Percentiles rank a stretch among this genome's conserved stretches.
phyloP scores from a whole-genome alignment of 2,113 vertebrate genomes.

The Onychorhynchus coronatus region DNA sequence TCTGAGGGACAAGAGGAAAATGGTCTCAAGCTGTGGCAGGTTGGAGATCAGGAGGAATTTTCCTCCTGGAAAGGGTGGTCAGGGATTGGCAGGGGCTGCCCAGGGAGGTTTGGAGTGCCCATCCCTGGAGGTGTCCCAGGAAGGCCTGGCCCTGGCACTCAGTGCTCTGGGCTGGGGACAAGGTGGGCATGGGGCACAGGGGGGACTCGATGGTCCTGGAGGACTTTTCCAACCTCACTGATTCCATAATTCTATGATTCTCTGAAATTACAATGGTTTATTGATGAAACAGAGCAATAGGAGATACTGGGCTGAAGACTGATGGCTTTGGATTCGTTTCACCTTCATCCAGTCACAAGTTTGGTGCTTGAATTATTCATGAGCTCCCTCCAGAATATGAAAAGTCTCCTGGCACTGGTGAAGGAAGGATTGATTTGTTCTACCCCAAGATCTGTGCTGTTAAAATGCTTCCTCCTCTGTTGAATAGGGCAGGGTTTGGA shows the following conservation, averaged over 20 bases:
- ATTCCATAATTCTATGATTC: fast-evolving
- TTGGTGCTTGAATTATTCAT: background rate
- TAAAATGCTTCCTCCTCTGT: background rate
- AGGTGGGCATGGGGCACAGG: background rate
- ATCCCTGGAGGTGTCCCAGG: background rate
- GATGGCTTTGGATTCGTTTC: background rate
- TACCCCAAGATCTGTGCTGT: background rate
- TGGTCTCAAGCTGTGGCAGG: background rate
- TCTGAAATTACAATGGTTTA: background rate
- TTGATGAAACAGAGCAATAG: background rate
- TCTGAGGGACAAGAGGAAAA: background rate
- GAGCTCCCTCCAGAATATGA: background rate
- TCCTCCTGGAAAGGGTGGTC: background rate
- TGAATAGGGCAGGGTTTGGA: background rate
- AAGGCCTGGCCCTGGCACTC: background rate
- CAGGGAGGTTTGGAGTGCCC: background rate
- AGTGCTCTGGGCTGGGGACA: background rate
- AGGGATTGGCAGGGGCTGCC: background rate
- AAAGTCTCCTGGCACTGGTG: background rate
- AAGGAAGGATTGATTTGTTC: background rate
- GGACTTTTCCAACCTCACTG: background rate
- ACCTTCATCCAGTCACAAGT: background rate
- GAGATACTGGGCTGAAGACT: background rate
- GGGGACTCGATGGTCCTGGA: fast-evolving
- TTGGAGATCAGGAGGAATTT: background rate